These are phyloP conservation scores for Odontomachus brunneus DNA, from an alignment of 1,140 invertebrate genomes.

Conservation along the genomic window DNA sequence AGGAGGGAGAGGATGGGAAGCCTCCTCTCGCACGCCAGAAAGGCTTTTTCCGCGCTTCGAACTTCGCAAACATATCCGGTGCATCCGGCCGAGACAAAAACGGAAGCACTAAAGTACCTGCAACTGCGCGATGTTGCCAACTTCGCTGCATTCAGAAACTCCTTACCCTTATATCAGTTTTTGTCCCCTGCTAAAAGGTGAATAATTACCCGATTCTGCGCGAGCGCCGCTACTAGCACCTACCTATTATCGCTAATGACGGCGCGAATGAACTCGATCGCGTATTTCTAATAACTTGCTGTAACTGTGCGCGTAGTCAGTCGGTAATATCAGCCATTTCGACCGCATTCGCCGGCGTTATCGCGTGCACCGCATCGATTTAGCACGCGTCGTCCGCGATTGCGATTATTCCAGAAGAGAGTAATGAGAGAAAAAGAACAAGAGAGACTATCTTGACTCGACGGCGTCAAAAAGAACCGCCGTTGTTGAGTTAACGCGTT, in stretches of 20 bases:
- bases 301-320: neutral
- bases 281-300: slow-evolving; percentile 25
- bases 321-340: slow-evolving; percentile 14
- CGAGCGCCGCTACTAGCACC: slow-evolving; percentile 34
- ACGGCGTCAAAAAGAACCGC: too few species aligned
- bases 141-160: slow-evolving; percentile 59
- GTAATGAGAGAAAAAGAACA: too few species aligned
- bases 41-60: slow-evolving; percentile 55
- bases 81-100: slow-evolving; percentile 57
- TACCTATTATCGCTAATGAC: slow-evolving; percentile 49
- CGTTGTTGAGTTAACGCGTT: too few species aligned
- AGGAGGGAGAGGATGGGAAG: too few species aligned
- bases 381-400: neutral
- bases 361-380: neutral
- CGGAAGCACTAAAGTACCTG: slow-evolving; percentile 61
- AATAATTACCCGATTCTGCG: slow-evolving; percentile 51
- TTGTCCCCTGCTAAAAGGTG: slow-evolving; percentile 55
- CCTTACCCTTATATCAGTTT: slow-evolving; percentile 56
- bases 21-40: slow-evolving; percentile 5
- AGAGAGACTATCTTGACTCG: too few species aligned
- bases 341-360: neutral
- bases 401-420: neutral
- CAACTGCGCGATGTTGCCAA: slow-evolving; percentile 60
- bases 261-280: slow-evolving; percentile 32
- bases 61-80: slow-evolving; percentile 61